Evolutionary conservation across 2,113 vertebrate genomes (phyloP), one percentile per base, ranked within the genome.

Genomic region (Sylvilagus bachmani): DNA sequence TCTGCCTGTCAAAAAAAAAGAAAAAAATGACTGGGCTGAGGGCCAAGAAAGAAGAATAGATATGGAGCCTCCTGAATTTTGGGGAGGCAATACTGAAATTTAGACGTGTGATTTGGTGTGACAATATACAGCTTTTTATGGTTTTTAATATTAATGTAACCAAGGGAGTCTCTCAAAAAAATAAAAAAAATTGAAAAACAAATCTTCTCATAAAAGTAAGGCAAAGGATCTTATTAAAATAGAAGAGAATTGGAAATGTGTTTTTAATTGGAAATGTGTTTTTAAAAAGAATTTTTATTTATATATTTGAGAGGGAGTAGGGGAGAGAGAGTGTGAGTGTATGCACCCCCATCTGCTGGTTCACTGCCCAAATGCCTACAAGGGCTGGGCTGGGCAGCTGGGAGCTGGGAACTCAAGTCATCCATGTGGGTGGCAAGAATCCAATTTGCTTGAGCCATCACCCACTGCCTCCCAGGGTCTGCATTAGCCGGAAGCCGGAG

Each of bases 181-280:
- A 58, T 22, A 73, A 73, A n/a, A 44, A 62, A 62, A 73, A 51
- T 51, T 29, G n/a, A 85, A 86, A 16, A 33, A n/a, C 77, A 78
- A 58, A 49, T 27, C 87, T 24, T 94, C 69, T 66, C 51, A 33
- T 93, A n/a, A 85, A 33, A 86, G 22, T 33, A 91, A 91, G 27
- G 31, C 29, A 55, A 94, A 93, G 70, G 27, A 91, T 88, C 21
- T 71, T 67, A 55, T 55, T 90, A 77, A 71, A 55, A 73, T 64
- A 64, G 66, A 71, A 64, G 66, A 71, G 73, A 25, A 49, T 38
- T 38, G 38, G 38, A 38, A 38, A 38, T 38, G 29, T n/a, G n/a
- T n/a, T n/a, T n/a, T n/a, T n/a, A 88, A 62, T 11, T 36, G 22
- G 38, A 81, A 64, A 51, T 70, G 13, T 16, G 11, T 24, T 29